Base-by-base conservation (phyloP, 2,888 invertebrate genomes). In the Agriopis aurantiaria region DNA sequence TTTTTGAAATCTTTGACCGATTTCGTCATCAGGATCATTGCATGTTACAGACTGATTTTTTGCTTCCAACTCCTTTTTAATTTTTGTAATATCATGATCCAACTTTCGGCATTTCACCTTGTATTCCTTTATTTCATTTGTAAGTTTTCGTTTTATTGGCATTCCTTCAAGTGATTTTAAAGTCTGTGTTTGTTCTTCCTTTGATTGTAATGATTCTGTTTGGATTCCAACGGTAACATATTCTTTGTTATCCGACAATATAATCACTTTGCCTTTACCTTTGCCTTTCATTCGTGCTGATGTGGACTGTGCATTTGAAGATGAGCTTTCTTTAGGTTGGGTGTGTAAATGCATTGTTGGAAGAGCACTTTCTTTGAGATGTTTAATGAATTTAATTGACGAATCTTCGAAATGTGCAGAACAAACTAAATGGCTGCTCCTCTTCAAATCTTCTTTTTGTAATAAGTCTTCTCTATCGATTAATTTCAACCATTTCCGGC, bases 341-440 rank as follows among this genome's bases (percentile, higher is more conserved):
- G 0, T 48, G n/a, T 11, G 48, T 48, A 48, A 48, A 48, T 11
- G 12, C n/a, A 12, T 12, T 48, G 11, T 12, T 48, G 48, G 48
- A 48, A 48, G 12, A 48, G 48, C 48, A 48, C n/a, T n/a, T 12
- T n/a, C 11, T 48, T 48, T 55, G 40, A 40, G 33, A 40, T 40
- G 40, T 33, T 55, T 23, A 55, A 33, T 40, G 2, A 40, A 40
- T 55, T 33, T 55, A 14, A 55, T 40, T 33, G 55, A 55, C 40
- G 55, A 55, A 40, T 33, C 7, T 33, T 55, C 55, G 40, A 55
- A 55, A 55, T 55, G 55, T 33, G 40, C 55, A 55, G 55, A 55
- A 40, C 55, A 55, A 55, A 55, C 55, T 40, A 55, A 33, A 55
- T 55, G 1, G 33, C 48, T 48, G 3, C 5, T 48, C 48, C 12